Conservation (phyloP, 2,113 vertebrate species). For the Anguilla rostrata region DNA sequence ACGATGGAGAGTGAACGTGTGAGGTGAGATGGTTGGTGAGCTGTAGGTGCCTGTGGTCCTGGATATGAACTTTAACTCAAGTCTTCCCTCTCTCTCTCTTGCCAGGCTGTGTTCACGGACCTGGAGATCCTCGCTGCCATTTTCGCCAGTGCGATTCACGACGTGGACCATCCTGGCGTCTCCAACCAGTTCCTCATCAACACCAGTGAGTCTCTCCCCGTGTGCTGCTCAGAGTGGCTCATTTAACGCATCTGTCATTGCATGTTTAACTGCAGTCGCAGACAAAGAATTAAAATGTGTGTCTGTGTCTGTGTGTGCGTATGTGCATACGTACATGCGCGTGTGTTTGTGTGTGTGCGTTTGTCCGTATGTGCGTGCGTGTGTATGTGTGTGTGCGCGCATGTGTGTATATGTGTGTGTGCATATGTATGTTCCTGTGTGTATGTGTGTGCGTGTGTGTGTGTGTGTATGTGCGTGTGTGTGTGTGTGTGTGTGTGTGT, state of each 20-base stretch:
- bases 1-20: too few relatives aligned
- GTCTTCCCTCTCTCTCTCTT: constrained; percentile 20
- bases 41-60: too few relatives aligned
- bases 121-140: constrained; percentile 98
- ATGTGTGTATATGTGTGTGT: background rate
- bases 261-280: too few relatives aligned
- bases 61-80: too few relatives aligned
- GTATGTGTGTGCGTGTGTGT: too few relatives aligned
- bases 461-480: background rate
- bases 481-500: background rate
- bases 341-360: too few relatives aligned
- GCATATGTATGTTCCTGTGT: too few relatives aligned
- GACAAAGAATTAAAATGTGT: background rate
- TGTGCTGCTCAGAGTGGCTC: too few relatives aligned
- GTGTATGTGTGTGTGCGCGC: background rate
- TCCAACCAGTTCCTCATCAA: constrained; percentile 99
- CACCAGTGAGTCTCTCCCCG: constrained; percentile 81
- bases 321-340: too few relatives aligned
- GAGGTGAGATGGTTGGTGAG: too few relatives aligned
- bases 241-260: too few relatives aligned
- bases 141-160: constrained; percentile 98
- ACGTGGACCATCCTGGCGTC: constrained; percentile 98
- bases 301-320: too few relatives aligned
- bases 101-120: constrained; percentile 96
- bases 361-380: background rate